These are phyloP conservation scores for Hyposoter didymator DNA, from an alignment of 2,888 invertebrate species.

Conservation along the genomic window DNA sequence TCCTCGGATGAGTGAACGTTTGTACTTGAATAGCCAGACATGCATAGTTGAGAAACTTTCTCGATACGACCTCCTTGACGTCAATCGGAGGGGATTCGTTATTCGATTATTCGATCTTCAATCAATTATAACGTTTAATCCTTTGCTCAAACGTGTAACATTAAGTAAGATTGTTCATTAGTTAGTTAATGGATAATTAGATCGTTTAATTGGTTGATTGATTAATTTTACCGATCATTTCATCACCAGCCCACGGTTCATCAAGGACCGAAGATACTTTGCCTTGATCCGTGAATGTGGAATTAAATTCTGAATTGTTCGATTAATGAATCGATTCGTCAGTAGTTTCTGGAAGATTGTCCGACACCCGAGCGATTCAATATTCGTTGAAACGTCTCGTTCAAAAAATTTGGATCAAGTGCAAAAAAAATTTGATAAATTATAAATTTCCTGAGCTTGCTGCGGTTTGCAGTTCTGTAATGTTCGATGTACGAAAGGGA, in stretches of 20 bases:
- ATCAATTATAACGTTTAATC: neutral
- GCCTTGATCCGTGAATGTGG: neutral
- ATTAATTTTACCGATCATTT: neutral
- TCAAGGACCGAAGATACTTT: neutral
- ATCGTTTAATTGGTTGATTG: constrained; percentile 4
- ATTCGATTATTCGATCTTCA: neutral
- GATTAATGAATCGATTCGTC: neutral
- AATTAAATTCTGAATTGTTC: neutral
- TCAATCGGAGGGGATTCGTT: neutral
- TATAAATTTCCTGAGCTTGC: neutral
- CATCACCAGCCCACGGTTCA: neutral
- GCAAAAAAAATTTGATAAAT: neutral
- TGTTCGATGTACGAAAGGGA: neutral
- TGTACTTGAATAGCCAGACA: constrained; percentile 17
- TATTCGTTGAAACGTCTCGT: neutral
- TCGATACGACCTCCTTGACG: constrained; percentile 33
- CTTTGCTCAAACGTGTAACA: neutral
- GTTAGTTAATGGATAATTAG: neutral
- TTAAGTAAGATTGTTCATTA: neutral
- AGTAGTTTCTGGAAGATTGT: neutral
- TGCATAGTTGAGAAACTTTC: constrained; percentile 42
- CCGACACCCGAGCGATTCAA: neutral
- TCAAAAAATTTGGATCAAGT: neutral
- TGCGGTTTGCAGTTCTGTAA: neutral
- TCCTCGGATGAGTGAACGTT: constrained; percentile 32